A percentile compares a stretch with the other conserved stretches of the same genome.
Evolutionary conservation across 37 sponge, comb jelly and placozoan genomes (phyloP).

Genomic region (Ephydatia muelleri): DNA sequence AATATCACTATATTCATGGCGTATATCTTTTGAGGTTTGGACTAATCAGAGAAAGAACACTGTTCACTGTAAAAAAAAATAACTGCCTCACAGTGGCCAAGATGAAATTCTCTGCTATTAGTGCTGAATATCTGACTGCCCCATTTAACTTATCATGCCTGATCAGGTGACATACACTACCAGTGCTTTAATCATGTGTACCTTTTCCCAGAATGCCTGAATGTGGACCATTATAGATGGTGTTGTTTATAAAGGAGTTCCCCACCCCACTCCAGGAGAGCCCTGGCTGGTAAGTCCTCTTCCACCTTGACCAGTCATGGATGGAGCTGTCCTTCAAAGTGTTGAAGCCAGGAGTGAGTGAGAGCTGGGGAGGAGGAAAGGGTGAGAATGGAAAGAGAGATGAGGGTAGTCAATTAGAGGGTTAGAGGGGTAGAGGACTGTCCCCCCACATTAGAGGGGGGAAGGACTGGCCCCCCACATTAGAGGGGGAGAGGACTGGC

Average conservation of each 20-base stretch:
- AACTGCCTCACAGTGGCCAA: no score
- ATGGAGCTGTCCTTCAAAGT: slow-evolving; percentile 10
- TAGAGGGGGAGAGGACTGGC: no score
- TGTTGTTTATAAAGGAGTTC: slow-evolving; percentile 31
- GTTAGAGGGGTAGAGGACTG: no score
- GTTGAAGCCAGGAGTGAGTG: slow-evolving; percentile 38
- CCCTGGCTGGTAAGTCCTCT: slow-evolving; percentile 54
- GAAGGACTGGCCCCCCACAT: no score
- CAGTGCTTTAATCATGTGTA: no score
- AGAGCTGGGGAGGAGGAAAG: slow-evolving; percentile 6
- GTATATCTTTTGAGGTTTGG: no score
- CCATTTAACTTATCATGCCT: neutral
- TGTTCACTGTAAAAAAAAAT: neutral
- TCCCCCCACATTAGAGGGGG: no score
- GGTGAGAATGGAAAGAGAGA: no score
- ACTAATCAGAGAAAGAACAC: no score
- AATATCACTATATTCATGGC: no score
- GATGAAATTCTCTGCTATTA: no score
- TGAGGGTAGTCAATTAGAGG: no score
- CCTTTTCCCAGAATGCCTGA: slow-evolving; percentile 54
- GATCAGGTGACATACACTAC: neutral
- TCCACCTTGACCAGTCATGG: slow-evolving; percentile 44
- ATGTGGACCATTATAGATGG: slow-evolving; percentile 42
- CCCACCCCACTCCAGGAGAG: slow-evolving; percentile 46
- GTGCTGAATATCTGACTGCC: neutral